Evolutionary conservation across 2,888 invertebrate species (phyloP), one percentile per base, ranked within the genome.

Genomic region (Drosophila acutilabella): DNA sequence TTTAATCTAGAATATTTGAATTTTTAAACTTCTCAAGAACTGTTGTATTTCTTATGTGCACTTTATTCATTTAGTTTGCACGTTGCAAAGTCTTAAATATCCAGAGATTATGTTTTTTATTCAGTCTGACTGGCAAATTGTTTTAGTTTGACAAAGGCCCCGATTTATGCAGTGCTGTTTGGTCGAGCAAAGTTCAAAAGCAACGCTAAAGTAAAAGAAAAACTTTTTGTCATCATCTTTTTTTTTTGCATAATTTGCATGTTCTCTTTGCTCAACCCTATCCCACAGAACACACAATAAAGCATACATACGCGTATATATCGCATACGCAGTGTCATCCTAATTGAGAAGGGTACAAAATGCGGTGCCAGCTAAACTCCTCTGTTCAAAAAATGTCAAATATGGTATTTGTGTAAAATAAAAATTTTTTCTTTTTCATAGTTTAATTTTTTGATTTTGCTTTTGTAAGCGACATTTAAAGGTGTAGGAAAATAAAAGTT

Each of bases 281-380:
- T 44, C 50, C 56, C 10, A 36, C 18, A 36, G n/a, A 36, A 20
- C n/a, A 44, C 57, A 59, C 65, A 66, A 33, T 50, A 53, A 65
- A 62, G 42, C 58, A 51, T 58, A 60, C 42, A 53, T 57, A 71
- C 62, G 36, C 56, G 59, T 64, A 71, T 68, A 88, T 82, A 69
- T 82, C 70, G 86, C 78, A 85, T 83, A 82, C 82, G 86, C 83
- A 77, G 64, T 80, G 83, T 83, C 83, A 88, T 80, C 86, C 72
- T 77, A 85, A 89, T 89, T 85, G 85, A 89, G 84, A 85, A 89
- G 85, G 89, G 89, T 89, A 79, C 53, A 61, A 66, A 79, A 66
- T 76, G 82, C 74, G 80, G 61, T 71, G 67, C 70, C 65, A 61
- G 71, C 80, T 71, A 64, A 87, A 81, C 67, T 68, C 64, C 74